Evolutionary conservation across 1,140 invertebrate species (phyloP), one percentile per base, ranked within the genome.

Genomic region (Drosophila sechellia): DNA sequence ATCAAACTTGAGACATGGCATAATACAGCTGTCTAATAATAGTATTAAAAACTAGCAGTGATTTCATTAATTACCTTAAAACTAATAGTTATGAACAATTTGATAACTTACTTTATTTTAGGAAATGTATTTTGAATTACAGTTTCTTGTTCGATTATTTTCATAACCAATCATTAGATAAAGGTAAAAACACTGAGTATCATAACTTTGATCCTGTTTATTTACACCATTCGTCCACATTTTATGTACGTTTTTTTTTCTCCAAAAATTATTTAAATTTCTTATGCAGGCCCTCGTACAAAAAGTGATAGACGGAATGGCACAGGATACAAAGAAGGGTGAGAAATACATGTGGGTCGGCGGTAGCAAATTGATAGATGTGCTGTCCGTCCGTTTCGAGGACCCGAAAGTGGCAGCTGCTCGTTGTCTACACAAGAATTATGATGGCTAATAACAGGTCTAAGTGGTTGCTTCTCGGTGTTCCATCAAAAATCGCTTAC

Each of bases 281-380:
- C 52, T 79, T 68, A 68, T 77, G 72, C 72, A 76, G 71, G 48
- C 48, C 35, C 72, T 76, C 61, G 72, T 76, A 49, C 68, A 57
- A 6, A 54, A 56, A 70, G 40, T 65, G 49, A 57, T 64, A 31
- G 43, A 39, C 25, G n/a, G 49, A 55, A 69, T 70, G 66, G 66
- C 25, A 22, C 25, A 48, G 35, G 54, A 61, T 34, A 22, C 15
- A 45, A 22, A 22, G 59, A 12, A 40, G 64, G 35, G 12, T 42
- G 35, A n/a, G 64, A 22, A 65, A 12, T 66, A 77, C 81, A 57
- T 81, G 57, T 77, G 57, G 68, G 60, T 53, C 60, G 60, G 31
- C 46, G 39, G 53, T 54, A 52, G 53, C 60, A 77, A 75, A 89
- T 89, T 87, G 83, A 89, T 83, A 89, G 76, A 83, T 87, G 71